A percentile compares a stretch with the other conserved stretches of the same genome.
Conservation (phyloP, 2,113 vertebrate genomes). For the Rhinopomastus cyanomelas region DNA sequence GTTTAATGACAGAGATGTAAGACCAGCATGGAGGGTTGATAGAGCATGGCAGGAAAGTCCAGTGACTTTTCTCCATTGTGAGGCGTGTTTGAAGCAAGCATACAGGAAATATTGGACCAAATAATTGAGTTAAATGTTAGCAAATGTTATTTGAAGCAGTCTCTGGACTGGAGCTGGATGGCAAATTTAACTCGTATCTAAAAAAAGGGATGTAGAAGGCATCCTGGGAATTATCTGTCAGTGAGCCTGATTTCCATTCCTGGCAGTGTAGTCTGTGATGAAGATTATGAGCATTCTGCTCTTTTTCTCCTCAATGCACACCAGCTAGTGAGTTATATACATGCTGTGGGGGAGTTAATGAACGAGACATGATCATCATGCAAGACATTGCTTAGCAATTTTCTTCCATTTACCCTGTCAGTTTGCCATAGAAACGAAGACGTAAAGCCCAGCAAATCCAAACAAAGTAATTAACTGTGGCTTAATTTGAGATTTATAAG, state of each 20-base stretch:
- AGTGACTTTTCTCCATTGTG: not conserved
- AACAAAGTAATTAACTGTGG: not conserved
- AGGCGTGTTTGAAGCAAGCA: not conserved
- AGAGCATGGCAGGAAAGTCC: not conserved
- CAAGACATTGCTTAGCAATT: constrained; percentile 8
- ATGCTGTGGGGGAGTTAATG: not conserved
- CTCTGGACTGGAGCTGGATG: not conserved
- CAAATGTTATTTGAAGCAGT: not conserved
- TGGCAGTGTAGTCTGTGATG: not conserved
- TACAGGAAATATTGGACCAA: not conserved
- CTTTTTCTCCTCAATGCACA: not conserved
- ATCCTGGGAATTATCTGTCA: not conserved
- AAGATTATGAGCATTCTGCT: not conserved
- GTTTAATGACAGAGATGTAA: not conserved
- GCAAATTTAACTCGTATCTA: not conserved
- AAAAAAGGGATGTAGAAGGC: not conserved
- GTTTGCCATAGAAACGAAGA: constrained; percentile 31
- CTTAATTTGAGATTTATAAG: constrained; percentile 21
- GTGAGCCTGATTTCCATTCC: not conserved
- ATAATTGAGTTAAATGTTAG: not conserved
- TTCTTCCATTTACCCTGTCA: constrained; percentile 12
- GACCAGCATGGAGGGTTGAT: too few relatives aligned
- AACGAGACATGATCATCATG: not conserved
- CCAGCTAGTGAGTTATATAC: not conserved
- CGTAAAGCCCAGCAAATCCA: constrained; percentile 24